phyloP scores from a whole-genome alignment of 2,888 invertebrate species.

The Pammene fasciana region DNA sequence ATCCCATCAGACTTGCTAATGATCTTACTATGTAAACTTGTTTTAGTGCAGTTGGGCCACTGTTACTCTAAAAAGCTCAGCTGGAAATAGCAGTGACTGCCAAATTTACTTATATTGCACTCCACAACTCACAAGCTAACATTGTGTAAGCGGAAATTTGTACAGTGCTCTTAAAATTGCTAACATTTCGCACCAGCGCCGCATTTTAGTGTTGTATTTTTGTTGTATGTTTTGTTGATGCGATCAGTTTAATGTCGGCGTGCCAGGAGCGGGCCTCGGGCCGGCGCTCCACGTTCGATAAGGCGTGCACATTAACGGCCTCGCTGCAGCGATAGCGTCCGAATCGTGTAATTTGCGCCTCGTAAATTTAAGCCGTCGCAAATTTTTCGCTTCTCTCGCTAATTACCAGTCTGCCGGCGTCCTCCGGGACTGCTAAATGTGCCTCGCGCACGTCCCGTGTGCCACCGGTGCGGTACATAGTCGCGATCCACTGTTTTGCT shows the following conservation, averaged over 20 bases:
- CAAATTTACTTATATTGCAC: constrained; percentile 32
- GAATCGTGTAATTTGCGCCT: constrained; percentile 82
- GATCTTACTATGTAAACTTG: neutral
- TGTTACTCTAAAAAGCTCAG: constrained; percentile 10
- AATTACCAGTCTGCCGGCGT: constrained; percentile 80
- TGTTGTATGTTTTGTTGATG: constrained; percentile 63
- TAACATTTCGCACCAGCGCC: constrained; percentile 47
- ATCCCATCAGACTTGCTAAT: neutral
- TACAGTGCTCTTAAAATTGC: constrained; percentile 44
- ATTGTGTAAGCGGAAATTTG: constrained; percentile 34
- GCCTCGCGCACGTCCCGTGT: constrained; percentile 78
- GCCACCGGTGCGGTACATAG: constrained; percentile 62
- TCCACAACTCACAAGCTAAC: constrained; percentile 25
- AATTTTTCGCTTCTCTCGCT: constrained; percentile 82
- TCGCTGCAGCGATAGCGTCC: constrained; percentile 77
- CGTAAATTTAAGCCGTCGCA: constrained; percentile 83
- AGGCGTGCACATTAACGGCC: constrained; percentile 79
- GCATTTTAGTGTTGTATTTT: constrained; percentile 54
- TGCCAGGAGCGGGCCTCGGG: constrained; percentile 48
- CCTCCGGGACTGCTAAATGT: constrained; percentile 80
- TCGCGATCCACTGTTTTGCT: constrained; percentile 65
- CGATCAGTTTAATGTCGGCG: constrained; percentile 65
- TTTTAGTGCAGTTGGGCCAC: neutral
- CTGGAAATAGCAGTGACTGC: constrained; percentile 13
- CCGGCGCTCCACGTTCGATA: constrained; percentile 69